These are phyloP conservation scores for Mycteria americana DNA, from an alignment of 2,797 vertebrate genomes.

Conservation along the genomic window DNA sequence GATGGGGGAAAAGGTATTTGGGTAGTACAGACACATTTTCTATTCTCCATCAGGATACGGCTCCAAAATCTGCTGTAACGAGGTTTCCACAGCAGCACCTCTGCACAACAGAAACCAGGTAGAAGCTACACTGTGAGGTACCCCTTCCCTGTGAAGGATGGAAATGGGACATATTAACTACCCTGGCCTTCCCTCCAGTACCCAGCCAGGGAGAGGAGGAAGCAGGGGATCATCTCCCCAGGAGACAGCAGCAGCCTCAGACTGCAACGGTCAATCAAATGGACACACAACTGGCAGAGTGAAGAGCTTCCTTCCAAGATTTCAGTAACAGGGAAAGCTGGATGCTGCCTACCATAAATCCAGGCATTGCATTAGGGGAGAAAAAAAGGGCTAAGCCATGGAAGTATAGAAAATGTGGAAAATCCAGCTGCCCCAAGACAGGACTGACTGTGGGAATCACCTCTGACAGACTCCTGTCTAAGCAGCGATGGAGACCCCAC, in stretches of 20 bases:
- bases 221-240: background rate
- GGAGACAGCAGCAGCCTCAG: background rate
- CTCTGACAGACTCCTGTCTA: background rate
- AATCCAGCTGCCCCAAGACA: background rate
- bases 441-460: background rate
- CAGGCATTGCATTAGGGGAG: background rate
- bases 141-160: background rate
- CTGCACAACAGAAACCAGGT: background rate
- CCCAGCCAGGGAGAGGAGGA: background rate
- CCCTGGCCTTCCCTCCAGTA: rapidly evolving
- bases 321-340: background rate
- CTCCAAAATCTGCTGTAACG: background rate
- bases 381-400: background rate
- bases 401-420: background rate
- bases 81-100: background rate
- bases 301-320: background rate
- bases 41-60: background rate
- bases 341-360: background rate
- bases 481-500: background rate
- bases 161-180: background rate
- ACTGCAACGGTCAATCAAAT: rapidly evolving
- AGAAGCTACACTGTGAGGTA: background rate
- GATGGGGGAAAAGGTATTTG: background rate
- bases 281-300: background rate
- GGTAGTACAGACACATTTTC: background rate